These are phyloP conservation scores for Brachionus angularis DNA, from an alignment of 1,140 invertebrate species.

Conservation along the genomic window DNA sequence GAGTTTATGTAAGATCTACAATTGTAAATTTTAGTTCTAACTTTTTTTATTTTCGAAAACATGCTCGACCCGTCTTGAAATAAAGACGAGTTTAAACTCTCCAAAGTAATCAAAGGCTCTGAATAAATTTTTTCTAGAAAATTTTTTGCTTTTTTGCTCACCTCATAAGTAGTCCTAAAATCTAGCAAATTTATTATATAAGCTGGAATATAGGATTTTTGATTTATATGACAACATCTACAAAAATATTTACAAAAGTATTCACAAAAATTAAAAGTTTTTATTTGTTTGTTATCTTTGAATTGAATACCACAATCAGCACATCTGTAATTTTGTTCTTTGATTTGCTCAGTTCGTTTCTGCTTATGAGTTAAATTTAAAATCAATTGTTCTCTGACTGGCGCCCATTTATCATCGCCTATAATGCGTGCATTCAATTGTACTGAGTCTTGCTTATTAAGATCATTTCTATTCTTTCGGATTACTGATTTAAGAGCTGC, in stretches of 20 bases:
- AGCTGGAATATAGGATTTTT: slow-evolving; percentile 68
- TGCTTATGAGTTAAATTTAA: neutral
- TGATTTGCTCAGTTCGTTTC: slow-evolving; percentile 9
- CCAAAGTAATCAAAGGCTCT: slow-evolving; percentile 19
- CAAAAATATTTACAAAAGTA: slow-evolving; percentile 83
- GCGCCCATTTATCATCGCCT: slow-evolving; percentile 34
- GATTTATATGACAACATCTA: slow-evolving; percentile 77
- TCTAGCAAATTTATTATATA: slow-evolving; percentile 2
- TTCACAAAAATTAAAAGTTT: slow-evolving; percentile 66
- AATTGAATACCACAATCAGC: slow-evolving; percentile 30
- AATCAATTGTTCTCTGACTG: slow-evolving; percentile 37
- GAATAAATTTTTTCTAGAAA: slow-evolving; percentile 1
- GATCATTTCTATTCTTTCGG: neutral
- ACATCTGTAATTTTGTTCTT: slow-evolving; percentile 15
- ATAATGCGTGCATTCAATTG: slow-evolving; percentile 3
- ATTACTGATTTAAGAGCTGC: neutral
- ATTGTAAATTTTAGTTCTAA: slow-evolving; percentile 19
- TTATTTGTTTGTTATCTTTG: neutral
- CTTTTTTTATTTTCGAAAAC: slow-evolving; percentile 17
- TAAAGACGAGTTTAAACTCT: slow-evolving; percentile 21
- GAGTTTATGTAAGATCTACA: neutral
- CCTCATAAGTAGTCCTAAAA: slow-evolving; percentile 10
- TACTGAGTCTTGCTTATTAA: neutral
- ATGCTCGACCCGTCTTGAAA: neutral
- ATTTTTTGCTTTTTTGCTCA: slow-evolving; percentile 28